Percentiles rank a stretch among this genome's conserved stretches.
Conservation (phyloP, 1,140 invertebrate species). For the Elymnias hypermnestra region DNA sequence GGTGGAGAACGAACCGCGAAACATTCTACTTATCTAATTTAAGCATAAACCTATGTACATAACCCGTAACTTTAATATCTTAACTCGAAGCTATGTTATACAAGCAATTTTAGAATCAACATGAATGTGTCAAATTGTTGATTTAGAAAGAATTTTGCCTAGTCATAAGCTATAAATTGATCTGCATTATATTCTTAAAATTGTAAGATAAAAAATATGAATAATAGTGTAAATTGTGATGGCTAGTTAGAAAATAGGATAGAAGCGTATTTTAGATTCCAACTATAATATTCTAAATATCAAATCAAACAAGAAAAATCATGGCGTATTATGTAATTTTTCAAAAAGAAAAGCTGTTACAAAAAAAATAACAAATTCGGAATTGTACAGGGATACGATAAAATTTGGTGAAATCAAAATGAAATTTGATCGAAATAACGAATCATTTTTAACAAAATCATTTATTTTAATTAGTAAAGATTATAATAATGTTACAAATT, state of each 20-base stretch:
- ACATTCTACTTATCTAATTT: neutral
- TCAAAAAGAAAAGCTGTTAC: slow-evolving; percentile 37
- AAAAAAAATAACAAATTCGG: slow-evolving; percentile 68
- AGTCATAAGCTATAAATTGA: slow-evolving; percentile 72
- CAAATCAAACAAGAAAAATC: slow-evolving; percentile 11
- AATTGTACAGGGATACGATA: slow-evolving; percentile 71
- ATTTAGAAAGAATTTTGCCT: slow-evolving; percentile 58
- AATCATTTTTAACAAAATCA: slow-evolving; percentile 18
- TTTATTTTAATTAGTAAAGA: slow-evolving; percentile 22
- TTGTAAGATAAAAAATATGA: slow-evolving; percentile 52
- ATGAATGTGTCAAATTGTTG: slow-evolving; percentile 17
- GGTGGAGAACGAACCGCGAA: neutral
- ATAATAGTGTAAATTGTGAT: slow-evolving; percentile 58
- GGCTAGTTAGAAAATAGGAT: slow-evolving; percentile 43
- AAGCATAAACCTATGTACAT: neutral
- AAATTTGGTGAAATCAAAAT: slow-evolving; percentile 40
- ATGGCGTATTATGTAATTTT: neutral
- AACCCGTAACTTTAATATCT: neutral
- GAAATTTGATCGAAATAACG: slow-evolving; percentile 9
- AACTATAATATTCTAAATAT: slow-evolving; percentile 25
- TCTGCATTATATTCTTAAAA: slow-evolving; percentile 59
- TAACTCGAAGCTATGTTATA: slow-evolving; percentile 1
- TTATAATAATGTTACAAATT: slow-evolving; percentile 30
- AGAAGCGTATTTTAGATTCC: slow-evolving; percentile 35
- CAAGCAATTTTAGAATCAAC: slow-evolving; percentile 9